phyloP scores from a whole-genome alignment of 2,888 invertebrate genomes.

The Muschampia plurimacula region DNA sequence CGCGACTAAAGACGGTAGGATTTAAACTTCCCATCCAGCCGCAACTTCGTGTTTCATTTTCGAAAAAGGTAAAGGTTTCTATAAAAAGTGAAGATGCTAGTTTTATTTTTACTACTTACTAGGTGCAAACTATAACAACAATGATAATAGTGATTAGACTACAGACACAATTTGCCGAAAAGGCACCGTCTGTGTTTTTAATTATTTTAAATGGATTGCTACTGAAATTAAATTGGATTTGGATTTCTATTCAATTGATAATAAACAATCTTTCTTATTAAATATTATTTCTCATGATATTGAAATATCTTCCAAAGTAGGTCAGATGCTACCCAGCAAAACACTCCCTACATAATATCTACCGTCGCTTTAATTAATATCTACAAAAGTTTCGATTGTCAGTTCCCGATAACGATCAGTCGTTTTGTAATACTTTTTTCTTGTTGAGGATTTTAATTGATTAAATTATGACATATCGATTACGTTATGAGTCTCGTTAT shows the following conservation, averaged over 20 bases:
- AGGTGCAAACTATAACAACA: too few species aligned
- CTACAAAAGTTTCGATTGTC: slow-evolving; percentile 33
- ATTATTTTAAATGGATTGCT: too few species aligned
- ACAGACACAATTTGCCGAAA: too few species aligned
- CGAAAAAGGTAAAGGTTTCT: not conserved
- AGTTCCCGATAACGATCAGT: slow-evolving; percentile 44
- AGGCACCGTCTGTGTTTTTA: too few species aligned
- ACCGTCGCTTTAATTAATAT: slow-evolving; percentile 13
- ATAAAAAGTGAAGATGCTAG: not conserved
- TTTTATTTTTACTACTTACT: not conserved
- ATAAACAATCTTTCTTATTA: not conserved
- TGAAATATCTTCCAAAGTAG: too few species aligned
- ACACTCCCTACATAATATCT: not conserved
- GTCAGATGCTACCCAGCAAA: not conserved
- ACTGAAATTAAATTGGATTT: too few species aligned
- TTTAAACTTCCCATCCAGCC: not conserved
- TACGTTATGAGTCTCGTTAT: slow-evolving; percentile 45
- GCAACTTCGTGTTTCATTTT: slow-evolving; percentile 5
- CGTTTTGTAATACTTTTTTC: slow-evolving; percentile 44
- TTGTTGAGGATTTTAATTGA: slow-evolving; percentile 50
- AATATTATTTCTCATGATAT: not conserved
- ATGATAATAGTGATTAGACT: too few species aligned
- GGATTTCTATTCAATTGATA: not conserved
- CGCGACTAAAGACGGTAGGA: slow-evolving; percentile 41
- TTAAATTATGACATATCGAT: slow-evolving; percentile 51